Percentiles rank a stretch among this genome's conserved stretches.
Conservation (phyloP, 2,113 vertebrate genomes). For the Brachypteracias leptosomus region DNA sequence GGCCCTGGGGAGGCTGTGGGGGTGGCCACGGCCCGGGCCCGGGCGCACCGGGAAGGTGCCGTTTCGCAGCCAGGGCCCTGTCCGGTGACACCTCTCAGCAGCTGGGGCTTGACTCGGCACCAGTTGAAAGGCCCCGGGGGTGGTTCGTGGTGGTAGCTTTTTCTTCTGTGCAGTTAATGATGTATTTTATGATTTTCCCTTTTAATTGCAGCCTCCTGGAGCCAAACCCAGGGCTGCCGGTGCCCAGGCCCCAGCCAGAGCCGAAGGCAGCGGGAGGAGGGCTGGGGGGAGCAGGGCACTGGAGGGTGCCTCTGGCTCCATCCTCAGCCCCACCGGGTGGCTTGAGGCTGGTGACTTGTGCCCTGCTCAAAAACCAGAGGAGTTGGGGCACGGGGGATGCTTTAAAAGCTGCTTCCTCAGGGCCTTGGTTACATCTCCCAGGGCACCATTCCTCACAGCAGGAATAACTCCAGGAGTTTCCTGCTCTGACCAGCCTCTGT, state of each 20-base stretch:
- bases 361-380: not conserved
- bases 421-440: not conserved
- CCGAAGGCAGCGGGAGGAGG: not conserved
- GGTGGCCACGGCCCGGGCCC: not conserved
- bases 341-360: no score
- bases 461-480: not conserved
- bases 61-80: not conserved
- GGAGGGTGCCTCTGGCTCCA: rapidly evolving
- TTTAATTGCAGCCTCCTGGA: not conserved
- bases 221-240: rapidly evolving
- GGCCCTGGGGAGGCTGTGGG: not conserved
- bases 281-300: not conserved
- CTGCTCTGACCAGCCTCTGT: not conserved
- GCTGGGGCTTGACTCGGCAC: rapidly evolving
- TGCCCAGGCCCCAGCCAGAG: not conserved
- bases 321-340: rapidly evolving
- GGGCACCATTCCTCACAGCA: not conserved
- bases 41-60: not conserved
- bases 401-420: rapidly evolving
- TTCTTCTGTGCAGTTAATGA: rapidly evolving
- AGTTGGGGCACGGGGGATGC: rapidly evolving
- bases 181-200: not conserved
- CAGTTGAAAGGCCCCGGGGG: rapidly evolving
- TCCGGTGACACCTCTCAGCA: rapidly evolving
- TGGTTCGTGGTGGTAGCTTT: rapidly evolving